Evolutionary conservation across 2,888 invertebrate genomes (phyloP), one percentile per base, ranked within the genome.

Genomic region (Ephialtes manifestator): DNA sequence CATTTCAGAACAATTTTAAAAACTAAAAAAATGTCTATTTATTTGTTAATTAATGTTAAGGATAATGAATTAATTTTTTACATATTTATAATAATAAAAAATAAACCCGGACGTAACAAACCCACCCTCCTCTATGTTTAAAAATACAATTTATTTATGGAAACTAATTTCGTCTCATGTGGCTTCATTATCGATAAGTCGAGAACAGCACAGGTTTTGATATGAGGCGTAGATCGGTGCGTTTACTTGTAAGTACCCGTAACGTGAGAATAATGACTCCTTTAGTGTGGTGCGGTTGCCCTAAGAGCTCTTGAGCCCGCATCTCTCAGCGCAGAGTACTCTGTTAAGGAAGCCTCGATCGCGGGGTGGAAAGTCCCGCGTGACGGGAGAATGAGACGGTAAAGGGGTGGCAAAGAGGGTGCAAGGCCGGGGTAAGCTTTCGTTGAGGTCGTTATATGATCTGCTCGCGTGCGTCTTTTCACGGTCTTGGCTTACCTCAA

Each of bases 211-310:
- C 35, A 63, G 46, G 43, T 65, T 10, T 60, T n/a, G 55, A 70
- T 46, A 31, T 53, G 43, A 72, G 76, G 55, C 71, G 74, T 72
- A 85, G 79, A 87, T 79, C 79, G 79, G 85, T 75, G 72, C 68
- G 79, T 77, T 83, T 67, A 85, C 81, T 83, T 67, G 75, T 74
- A 81, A 84, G 85, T 86, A 65, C 80, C 85, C 79, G 79, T 83
- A 85, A 85, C 71, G 75, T 67, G 80, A 85, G 85, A 80, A 83
- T 85, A 85, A 85, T 83, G 85, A 85, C 79, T 80, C 71, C 83
- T 85, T 74, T 80, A 70, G 83, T 76, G 71, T 82, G 71, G 70
- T 35, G 83, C 55, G 82, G 83, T 71, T 75, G 65, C 74, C 46
- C 43, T 46, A 63, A 71, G 75, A 82, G 82, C 79, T 70, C 79